Conservation (phyloP, 1,140 invertebrate genomes). For the Drosophila rhopaloa region DNA sequence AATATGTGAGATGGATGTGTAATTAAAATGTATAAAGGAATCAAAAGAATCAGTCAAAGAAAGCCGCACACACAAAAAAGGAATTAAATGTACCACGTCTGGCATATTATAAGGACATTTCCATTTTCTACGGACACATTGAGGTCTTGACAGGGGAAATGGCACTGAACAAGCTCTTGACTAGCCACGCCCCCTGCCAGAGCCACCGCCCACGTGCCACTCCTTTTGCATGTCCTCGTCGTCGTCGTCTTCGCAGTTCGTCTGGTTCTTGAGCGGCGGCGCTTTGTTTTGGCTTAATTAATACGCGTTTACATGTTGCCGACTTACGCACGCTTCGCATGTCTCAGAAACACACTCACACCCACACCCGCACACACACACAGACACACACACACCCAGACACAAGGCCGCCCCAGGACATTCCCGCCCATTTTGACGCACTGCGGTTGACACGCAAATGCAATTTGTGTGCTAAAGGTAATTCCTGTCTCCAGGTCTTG, state of each 20-base stretch:
- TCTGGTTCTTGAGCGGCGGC: conserved; percentile 48
- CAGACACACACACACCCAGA: not conserved
- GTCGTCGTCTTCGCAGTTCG: conserved; percentile 33
- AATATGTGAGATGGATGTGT: conserved; percentile 28
- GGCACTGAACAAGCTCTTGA: conserved; percentile 53
- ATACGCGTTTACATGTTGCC: conserved; percentile 72
- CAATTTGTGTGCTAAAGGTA: conserved; percentile 72
- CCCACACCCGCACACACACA: not conserved
- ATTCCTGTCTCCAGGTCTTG: conserved; percentile 48
- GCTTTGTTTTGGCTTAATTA: conserved; percentile 76
- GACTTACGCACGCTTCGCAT: conserved; percentile 59
- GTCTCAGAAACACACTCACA: conserved; percentile 10
- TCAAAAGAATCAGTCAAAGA: conserved; percentile 33
- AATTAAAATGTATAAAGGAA: conserved; percentile 53
- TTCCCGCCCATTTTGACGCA: conserved; percentile 4
- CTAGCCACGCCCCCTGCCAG: conserved; percentile 5
- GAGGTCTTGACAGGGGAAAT: conserved; percentile 27
- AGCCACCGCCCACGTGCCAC: conserved; percentile 19
- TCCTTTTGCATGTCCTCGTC: conserved; percentile 50
- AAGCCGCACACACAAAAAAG: conserved; percentile 36
- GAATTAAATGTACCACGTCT: conserved; percentile 68
- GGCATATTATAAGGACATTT: conserved; percentile 66
- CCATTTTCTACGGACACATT: conserved; percentile 37
- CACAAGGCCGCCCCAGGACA: not conserved
- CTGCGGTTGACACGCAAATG: conserved; percentile 73